Percentiles rank a stretch among this genome's conserved stretches.
These are phyloP conservation scores for Chironex yamaguchii DNA, from an alignment of 30 jellyfish, hydroid and myxozoan species.

Conservation along the genomic window DNA sequence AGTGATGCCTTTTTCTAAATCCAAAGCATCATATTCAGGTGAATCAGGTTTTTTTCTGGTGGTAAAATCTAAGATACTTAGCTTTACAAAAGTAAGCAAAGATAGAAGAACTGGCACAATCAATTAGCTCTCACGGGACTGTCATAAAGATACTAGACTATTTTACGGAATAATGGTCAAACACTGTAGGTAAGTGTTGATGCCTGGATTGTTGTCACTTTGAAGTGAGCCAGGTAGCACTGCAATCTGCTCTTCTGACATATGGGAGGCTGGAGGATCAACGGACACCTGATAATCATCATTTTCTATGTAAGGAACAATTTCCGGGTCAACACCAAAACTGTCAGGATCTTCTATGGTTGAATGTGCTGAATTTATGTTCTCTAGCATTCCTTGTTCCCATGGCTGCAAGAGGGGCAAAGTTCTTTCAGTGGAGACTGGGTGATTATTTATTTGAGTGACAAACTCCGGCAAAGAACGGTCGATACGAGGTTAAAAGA, in stretches of 20 bases:
- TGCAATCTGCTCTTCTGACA: constrained; percentile 4
- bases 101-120: constrained; percentile 4
- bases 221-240: neutral
- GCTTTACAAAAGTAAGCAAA: neutral
- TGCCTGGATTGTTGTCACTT: neutral
- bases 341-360: constrained; percentile 6
- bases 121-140: neutral
- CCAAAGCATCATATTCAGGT: neutral
- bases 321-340: constrained; percentile 23
- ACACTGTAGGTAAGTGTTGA: constrained; percentile 1
- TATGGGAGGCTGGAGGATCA: constrained; percentile 8
- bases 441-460: constrained; percentile 22
- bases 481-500: constrained; percentile 2
- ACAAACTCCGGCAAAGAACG: constrained; percentile 35
- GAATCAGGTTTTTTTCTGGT: neutral
- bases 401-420: constrained; percentile 43
- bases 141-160: constrained; percentile 1
- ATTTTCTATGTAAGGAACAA: constrained; percentile 1
- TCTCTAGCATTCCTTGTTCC: constrained; percentile 45
- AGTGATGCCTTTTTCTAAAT: neutral
- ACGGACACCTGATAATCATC: neutral
- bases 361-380: neutral
- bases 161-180: neutral
- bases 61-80: neutral
- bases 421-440: constrained; percentile 45